Evolutionary conservation across 2,888 invertebrate genomes (phyloP), one percentile per base, ranked within the genome.

Genomic region (Dusona sp.): DNA sequence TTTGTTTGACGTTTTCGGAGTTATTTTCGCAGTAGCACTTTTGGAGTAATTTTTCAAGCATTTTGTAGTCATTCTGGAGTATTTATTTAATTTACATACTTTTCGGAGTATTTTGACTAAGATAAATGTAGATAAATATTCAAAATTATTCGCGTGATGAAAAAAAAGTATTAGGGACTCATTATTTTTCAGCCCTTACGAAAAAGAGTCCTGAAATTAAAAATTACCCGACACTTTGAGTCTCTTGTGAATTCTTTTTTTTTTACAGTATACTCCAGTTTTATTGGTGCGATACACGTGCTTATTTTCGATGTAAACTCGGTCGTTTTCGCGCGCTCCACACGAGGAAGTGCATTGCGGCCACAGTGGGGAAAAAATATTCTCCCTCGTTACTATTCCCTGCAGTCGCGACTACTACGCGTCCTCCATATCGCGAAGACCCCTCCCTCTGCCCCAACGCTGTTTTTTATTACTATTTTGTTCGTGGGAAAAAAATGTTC

Each of bases 301-400:
- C 48, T 38, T 65, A 78, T 79, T 73, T 73, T 38, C 73, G 25
- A 54, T 57, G 64, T 22, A 8, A 72, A 70, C 68, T 74, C 68
- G 68, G 73, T 64, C 45, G 29, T 54, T 61, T 57, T 38, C 48
- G 4, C 36, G 54, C 73, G 22, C 73, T 11, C 38, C 48, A 42
- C n/a, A 22, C 64, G 33, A 38, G 42, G 13, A 54, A 54, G 68
- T 42, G 65, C 83, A 73, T 68, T 75, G 70, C 54, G 80, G 70
- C 45, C 45, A 45, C 54, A 25, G 61, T 29, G 61, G 45, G 29
- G 64, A 42, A 80, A 77, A 61, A 77, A 80, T 42, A 72, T 48
- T 45, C 64, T 75, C 79, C 36, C 72, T 80, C 65, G 84, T 77
- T 77, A 70, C 68, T 77, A 82, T 68, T 75, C 75, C 67, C 75